Base-by-base conservation (phyloP, 2,888 invertebrate genomes). In the Acanthacorydalis orientalis region DNA sequence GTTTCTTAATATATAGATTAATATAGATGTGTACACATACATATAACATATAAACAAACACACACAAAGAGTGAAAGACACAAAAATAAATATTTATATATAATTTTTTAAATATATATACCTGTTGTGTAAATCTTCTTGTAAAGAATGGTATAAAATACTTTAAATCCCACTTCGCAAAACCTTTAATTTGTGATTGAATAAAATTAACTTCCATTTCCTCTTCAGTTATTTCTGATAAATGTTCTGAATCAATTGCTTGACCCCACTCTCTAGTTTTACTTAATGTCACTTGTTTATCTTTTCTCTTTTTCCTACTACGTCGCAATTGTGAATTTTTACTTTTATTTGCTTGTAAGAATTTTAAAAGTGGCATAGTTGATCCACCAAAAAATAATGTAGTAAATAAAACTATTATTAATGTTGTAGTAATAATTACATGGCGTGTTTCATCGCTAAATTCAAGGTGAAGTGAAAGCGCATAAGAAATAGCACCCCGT, bases 191-290 rank as follows among this genome's bases (percentile, higher is more conserved):
- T 48, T 84, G 73, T 7, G 84, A 78, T 53, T 87, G 83, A 0
- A 86, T 75, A 59, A 91, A 89, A 55, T 83, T 75, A 6, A 89
- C 87, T 70, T 93, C 93, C 64, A 88, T 79, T 63, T 88, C 88
- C 57, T 93, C 93, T 63, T 95, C 91, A 0, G 91, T 92, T 31
- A 89, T 76, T 67, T 92, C 92, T 0, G 91, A 91, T 44, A 92
- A 68, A 67, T 91, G 90, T 63, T 92, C 92, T 0, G 91, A 90
- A 65, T 93, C 92, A 53, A 93, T 83, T 10, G 92, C 82, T 68
- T 89, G 87, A 1, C 92, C 92, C 93, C 95, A 93, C 76, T 97
- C 96, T 60, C 90, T 85, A 0, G 97, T 98, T 72, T 98, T 98
- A 57, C 95, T 95, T 51, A 98, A 72, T 47, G 93, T 89, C 43